Conservation (phyloP, 2,888 invertebrate species). For the Torymus auratus region DNA sequence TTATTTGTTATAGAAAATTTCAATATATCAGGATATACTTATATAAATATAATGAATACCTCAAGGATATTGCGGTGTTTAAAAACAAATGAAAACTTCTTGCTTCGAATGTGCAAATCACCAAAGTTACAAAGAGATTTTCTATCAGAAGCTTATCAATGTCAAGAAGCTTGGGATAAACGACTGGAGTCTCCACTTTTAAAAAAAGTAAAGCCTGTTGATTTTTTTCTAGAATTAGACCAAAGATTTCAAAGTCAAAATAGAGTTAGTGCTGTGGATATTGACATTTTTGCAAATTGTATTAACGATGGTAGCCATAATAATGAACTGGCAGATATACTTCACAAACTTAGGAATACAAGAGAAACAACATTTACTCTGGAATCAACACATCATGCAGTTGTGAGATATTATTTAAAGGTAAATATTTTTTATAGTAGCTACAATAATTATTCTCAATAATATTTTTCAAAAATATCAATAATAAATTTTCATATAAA, state of each 20-base stretch:
- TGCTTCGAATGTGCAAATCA: conserved; percentile 52
- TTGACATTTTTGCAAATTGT: conserved; percentile 89
- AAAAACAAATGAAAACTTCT: conserved; percentile 51
- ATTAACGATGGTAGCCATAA: conserved; percentile 79
- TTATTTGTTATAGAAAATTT: not conserved
- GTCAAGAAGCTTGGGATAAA: conserved; percentile 84
- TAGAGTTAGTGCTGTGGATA: conserved; percentile 86
- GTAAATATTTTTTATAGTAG: conserved; percentile 27
- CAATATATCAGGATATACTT: not conserved
- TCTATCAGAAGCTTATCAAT: conserved; percentile 85
- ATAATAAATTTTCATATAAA: no score
- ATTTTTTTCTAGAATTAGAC: conserved; percentile 85
- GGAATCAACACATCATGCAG: conserved; percentile 90
- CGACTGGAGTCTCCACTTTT: conserved; percentile 82
- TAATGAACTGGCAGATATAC: conserved; percentile 85
- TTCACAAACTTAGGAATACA: conserved; percentile 85
- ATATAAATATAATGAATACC: conserved; percentile 34
- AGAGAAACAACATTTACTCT: conserved; percentile 84
- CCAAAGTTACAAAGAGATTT: conserved; percentile 77
- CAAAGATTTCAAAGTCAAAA: conserved; percentile 81
- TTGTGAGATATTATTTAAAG: conserved; percentile 81
- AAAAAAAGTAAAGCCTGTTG: conserved; percentile 81
- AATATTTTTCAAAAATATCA: no score
- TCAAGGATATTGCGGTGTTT: conserved; percentile 37
- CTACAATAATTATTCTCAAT: no score